Conservation (phyloP, 2,797 vertebrate species). For the Catamblyrhynchus diadema region DNA sequence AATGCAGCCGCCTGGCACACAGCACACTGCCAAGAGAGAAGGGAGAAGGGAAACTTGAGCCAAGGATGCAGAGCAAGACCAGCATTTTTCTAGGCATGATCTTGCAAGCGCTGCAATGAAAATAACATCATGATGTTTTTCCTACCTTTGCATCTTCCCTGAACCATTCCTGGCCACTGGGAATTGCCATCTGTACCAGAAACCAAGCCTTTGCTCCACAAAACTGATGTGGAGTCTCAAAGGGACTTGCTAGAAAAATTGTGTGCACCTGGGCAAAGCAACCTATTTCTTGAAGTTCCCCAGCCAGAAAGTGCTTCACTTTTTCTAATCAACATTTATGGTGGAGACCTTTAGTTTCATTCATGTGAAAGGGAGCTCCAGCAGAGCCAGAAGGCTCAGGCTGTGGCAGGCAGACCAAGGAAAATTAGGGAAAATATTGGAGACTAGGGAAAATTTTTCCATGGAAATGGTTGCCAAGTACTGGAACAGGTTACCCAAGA, state of each 20-base stretch:
- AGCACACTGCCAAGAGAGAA: neutral
- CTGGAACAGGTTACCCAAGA: neutral
- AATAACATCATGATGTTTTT: neutral
- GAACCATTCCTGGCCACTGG: neutral
- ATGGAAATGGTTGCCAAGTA: neutral
- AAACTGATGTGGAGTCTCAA: neutral
- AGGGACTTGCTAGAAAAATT: neutral
- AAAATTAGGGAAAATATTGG: neutral
- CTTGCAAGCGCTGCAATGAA: neutral
- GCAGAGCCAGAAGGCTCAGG: neutral
- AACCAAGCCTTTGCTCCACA: neutral
- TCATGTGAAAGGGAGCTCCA: neutral
- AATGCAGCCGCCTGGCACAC: constrained; percentile 27
- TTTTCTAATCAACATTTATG: neutral
- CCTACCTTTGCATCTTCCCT: neutral
- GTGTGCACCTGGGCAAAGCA: neutral
- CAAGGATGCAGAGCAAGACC: neutral
- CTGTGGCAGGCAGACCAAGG: neutral
- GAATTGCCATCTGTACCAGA: neutral
- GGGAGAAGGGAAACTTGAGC: neutral
- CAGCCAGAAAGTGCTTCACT: neutral
- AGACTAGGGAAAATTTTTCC: neutral
- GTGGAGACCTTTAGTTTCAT: neutral
- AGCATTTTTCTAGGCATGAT: neutral
- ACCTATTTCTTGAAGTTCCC: neutral